Conservation (phyloP, 2,888 invertebrate species). For the Scelioninae gen. 2 region DNA sequence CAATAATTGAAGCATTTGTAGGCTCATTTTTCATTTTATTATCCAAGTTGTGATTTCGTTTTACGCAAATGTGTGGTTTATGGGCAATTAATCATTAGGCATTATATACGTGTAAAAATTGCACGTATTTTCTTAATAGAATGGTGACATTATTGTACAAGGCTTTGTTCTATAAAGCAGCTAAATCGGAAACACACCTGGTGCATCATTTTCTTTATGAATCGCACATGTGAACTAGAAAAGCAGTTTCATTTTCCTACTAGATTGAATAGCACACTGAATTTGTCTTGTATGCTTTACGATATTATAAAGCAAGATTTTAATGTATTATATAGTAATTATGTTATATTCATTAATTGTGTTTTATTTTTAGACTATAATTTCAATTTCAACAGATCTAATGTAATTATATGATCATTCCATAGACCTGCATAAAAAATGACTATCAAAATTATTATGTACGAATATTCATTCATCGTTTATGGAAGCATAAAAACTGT, state of each 20-base stretch:
- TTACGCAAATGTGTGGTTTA: too few species aligned
- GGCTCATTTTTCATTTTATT: too few species aligned
- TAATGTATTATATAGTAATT: background rate
- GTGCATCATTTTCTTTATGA: constrained; percentile 48
- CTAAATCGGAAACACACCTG: constrained; percentile 49
- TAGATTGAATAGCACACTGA: constrained; percentile 27
- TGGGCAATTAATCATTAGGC: too few species aligned
- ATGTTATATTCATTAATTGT: constrained; percentile 3
- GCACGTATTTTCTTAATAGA: constrained; percentile 13
- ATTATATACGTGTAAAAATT: constrained; percentile 6
- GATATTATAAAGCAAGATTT: background rate
- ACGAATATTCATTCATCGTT: too few species aligned
- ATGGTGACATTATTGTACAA: constrained; percentile 24
- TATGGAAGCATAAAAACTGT: too few species aligned
- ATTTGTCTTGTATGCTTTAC: constrained; percentile 25
- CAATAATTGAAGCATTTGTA: too few species aligned
- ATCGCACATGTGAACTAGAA: constrained; percentile 35
- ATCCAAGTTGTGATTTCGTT: too few species aligned
- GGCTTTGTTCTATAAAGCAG: constrained; percentile 40
- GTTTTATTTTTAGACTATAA: too few species aligned
- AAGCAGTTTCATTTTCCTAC: constrained; percentile 29
- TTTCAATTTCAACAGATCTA: too few species aligned
- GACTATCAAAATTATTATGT: too few species aligned
- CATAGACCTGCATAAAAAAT: too few species aligned
- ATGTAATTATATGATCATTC: too few species aligned